These are phyloP conservation scores for Melinaea marsaeus DNA, from an alignment of 2,888 invertebrate genomes.

Conservation along the genomic window DNA sequence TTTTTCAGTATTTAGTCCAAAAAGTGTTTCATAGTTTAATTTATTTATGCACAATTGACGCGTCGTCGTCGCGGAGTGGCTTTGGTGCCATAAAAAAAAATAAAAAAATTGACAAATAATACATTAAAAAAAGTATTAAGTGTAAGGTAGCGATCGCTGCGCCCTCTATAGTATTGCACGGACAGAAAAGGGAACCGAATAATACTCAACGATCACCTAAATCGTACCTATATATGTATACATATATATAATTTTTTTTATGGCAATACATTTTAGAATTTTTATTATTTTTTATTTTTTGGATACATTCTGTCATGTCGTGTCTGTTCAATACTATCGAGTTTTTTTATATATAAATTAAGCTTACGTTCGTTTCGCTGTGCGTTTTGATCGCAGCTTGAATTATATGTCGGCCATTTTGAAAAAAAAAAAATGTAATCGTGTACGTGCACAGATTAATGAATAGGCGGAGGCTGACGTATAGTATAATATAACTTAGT, in stretches of 20 bases:
- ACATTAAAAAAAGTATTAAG: conserved; percentile 71
- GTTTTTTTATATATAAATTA: conserved; percentile 56
- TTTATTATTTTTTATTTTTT: background rate
- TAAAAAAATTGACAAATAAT: conserved; percentile 72
- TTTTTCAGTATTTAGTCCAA: conserved; percentile 11
- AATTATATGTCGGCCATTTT: conserved; percentile 45
- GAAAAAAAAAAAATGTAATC: background rate
- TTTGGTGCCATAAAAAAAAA: conserved; percentile 72
- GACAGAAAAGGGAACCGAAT: conserved; percentile 25
- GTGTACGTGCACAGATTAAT: conserved; percentile 8
- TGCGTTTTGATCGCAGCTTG: conserved; percentile 52
- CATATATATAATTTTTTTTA: conserved; percentile 15
- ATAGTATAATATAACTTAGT: conserved; percentile 69
- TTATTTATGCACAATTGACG: conserved; percentile 57
- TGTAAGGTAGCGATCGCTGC: conserved; percentile 64
- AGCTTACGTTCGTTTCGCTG: conserved; percentile 61
- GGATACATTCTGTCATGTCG: conserved; percentile 2
- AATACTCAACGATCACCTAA: conserved; percentile 23
- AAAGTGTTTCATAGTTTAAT: conserved; percentile 29
- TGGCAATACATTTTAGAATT: conserved; percentile 13
- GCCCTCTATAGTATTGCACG: conserved; percentile 34
- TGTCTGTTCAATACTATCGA: conserved; percentile 45
- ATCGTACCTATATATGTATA: conserved; percentile 11
- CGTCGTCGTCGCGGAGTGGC: conserved; percentile 63
- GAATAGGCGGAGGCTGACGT: conserved; percentile 53